Evolutionary conservation across 1,140 invertebrate genomes (phyloP).

Genomic region (Drosophila bifasciata): DNA sequence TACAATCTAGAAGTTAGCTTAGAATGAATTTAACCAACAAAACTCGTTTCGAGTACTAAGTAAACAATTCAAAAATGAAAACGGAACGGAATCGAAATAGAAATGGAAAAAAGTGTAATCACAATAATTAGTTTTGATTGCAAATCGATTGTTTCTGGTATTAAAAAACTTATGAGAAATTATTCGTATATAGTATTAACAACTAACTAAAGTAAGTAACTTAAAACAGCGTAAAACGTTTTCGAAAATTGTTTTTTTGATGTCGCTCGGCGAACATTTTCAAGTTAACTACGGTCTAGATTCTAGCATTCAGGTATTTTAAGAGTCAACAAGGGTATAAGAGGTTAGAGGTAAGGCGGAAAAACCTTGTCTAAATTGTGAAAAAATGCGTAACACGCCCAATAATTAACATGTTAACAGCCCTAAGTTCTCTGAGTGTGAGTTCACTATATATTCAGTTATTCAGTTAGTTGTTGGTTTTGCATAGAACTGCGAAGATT

Average conservation of each 20-base stretch:
- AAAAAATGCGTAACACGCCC: slow-evolving; percentile 63
- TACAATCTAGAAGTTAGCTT: slow-evolving; percentile 68
- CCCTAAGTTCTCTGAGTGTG: slow-evolving; percentile 80
- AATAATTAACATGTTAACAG: slow-evolving; percentile 76
- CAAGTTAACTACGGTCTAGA: slow-evolving; percentile 47
- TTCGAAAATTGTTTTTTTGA: slow-evolving; percentile 33
- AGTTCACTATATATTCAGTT: slow-evolving; percentile 57
- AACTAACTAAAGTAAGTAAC: slow-evolving; percentile 60
- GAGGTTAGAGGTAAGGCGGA: slow-evolving; percentile 6
- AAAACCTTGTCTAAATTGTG: slow-evolving; percentile 35
- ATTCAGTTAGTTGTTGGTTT: slow-evolving; percentile 31
- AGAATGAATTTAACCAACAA: slow-evolving; percentile 72
- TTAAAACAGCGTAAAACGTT: slow-evolving; percentile 47
- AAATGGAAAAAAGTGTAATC: slow-evolving; percentile 40
- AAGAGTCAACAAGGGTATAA: slow-evolving; percentile 20
- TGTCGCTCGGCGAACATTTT: slow-evolving; percentile 59
- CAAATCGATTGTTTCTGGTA: slow-evolving; percentile 11
- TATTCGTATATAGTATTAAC: slow-evolving; percentile 41
- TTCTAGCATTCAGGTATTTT: slow-evolving; percentile 52
- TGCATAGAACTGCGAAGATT: slow-evolving; percentile 28
- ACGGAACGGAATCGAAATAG: slow-evolving; percentile 35
- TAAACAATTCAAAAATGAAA: slow-evolving; percentile 58
- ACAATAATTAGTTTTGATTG: slow-evolving; percentile 66
- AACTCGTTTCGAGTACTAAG: slow-evolving; percentile 70
- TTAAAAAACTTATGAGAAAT: slow-evolving; percentile 30